These are phyloP conservation scores for Amphipoea lucens DNA, from an alignment of 2,888 invertebrate genomes.

Conservation along the genomic window DNA sequence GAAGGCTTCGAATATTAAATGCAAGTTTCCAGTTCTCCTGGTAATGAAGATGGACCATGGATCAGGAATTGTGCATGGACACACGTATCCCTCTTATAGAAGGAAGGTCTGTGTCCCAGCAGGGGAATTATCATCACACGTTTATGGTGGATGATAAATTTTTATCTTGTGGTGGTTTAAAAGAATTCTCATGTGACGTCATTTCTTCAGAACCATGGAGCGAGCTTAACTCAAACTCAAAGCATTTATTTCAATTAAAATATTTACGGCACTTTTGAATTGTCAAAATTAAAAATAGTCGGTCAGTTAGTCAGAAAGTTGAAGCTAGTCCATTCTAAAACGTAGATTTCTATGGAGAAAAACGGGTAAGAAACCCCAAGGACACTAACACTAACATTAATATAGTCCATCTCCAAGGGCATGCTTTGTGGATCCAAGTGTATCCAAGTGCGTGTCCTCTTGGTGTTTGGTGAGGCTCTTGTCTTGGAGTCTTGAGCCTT, in stretches of 20 bases:
- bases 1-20: constrained; percentile 21
- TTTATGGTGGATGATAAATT: neutral
- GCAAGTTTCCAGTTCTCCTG: constrained; percentile 6
- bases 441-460: neutral
- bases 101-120: no score
- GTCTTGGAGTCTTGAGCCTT: neutral
- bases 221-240: neutral
- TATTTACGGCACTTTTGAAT: no score
- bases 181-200: neutral
- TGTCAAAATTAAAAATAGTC: no score
- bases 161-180: no score
- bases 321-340: no score
- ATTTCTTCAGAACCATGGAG: neutral
- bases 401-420: neutral
- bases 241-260: no score
- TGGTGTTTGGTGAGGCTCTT: neutral
- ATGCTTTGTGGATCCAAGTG: neutral
- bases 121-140: no score
- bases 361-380: no score
- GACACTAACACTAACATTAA: no score
- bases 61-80: neutral
- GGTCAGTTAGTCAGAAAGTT: no score
- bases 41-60: constrained; percentile 27
- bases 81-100: no score
- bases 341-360: no score